Conservation (phyloP, 92 coral and sea anemone genomes). For the Palythoa grandis region DNA sequence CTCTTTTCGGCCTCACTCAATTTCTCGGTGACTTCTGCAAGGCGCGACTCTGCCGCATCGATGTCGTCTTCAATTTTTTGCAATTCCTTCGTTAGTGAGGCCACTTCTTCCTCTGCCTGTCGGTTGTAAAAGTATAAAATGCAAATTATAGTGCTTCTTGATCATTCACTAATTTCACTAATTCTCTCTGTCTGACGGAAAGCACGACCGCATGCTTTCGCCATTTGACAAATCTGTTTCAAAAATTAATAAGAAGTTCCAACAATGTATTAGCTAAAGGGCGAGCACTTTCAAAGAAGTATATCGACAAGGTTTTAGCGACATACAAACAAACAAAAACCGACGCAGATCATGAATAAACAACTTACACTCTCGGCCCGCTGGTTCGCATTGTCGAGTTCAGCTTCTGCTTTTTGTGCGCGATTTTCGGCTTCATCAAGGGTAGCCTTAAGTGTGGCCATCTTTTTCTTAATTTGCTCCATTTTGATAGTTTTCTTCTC, state of each 20-base stretch:
- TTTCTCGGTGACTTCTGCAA: slow-evolving; percentile 75
- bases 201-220: slow-evolving; percentile 14
- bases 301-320: slow-evolving; percentile 5
- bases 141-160: not conserved
- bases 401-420: slow-evolving; percentile 85
- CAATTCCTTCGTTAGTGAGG: slow-evolving; percentile 83
- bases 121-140: slow-evolving; percentile 20
- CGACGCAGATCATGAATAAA: not conserved
- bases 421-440: slow-evolving; percentile 83
- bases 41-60: slow-evolving; percentile 94
- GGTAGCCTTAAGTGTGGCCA: slow-evolving; percentile 78
- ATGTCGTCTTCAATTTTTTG: slow-evolving; percentile 92
- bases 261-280: not conserved
- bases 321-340: not conserved
- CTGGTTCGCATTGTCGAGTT: slow-evolving; percentile 75
- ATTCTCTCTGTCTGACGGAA: not conserved
- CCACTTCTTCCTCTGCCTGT: slow-evolving; percentile 93
- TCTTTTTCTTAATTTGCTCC: slow-evolving; percentile 99
- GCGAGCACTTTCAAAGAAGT: not conserved
- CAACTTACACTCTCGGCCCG: slow-evolving; percentile 74
- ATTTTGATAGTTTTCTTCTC: slow-evolving; percentile 75
- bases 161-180: slow-evolving; percentile 21
- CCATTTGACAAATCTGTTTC: slow-evolving; percentile 18
- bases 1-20: slow-evolving; percentile 87
- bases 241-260: slow-evolving; percentile 4